Evolutionary conservation across 2,888 invertebrate species (phyloP), one percentile per base, ranked within the genome.

Genomic region (Heliconius aoede): DNA sequence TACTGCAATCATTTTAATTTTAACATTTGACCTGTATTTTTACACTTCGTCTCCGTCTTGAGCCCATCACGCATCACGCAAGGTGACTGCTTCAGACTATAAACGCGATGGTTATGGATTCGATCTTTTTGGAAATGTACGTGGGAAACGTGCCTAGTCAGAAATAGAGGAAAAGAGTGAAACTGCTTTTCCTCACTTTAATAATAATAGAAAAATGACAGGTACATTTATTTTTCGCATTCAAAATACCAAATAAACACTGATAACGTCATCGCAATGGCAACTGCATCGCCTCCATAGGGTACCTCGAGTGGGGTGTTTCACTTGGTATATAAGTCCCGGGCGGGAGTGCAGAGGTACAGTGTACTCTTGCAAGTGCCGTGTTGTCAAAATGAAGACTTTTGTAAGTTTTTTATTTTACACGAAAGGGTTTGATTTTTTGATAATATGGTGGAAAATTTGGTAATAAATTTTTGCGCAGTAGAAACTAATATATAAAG

Each of bases 381-480:
- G 78, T 80, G 75, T 62, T 51, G 69, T 75, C 71, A 76, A 75
- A 79, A 92, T 93, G 92, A 93, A 89, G 90, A 84, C 87, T 77
- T 90, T 91, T 83, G 93, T 92, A 92, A 93, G 92, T 92, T 73
- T 51, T 55, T 60, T 60, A 26, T 46, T 60, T 60, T 60, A 60
- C 60, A 60, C 32, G 11, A 32, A 32, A 32, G 32, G 51, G 51
- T 51, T 51, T 21, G 21, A n/a, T 55, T 55, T 0, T 55, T 55
- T 51, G 3, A 9, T 40, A 40, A 40, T 40, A 9, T 46, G 46
- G 4, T 55, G 9, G 3, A 55, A n/a, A 55, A 55, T n/a, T 9
- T 55, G 51, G 8, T 55, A 1, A 18, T 46, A 15, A 18, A 18
- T 5, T 2, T 46, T 46, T 46, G 18, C 5, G 18, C 46, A 46